Evolutionary conservation across 2,888 invertebrate species (phyloP).

Genomic region (Anthoptus insignis): DNA sequence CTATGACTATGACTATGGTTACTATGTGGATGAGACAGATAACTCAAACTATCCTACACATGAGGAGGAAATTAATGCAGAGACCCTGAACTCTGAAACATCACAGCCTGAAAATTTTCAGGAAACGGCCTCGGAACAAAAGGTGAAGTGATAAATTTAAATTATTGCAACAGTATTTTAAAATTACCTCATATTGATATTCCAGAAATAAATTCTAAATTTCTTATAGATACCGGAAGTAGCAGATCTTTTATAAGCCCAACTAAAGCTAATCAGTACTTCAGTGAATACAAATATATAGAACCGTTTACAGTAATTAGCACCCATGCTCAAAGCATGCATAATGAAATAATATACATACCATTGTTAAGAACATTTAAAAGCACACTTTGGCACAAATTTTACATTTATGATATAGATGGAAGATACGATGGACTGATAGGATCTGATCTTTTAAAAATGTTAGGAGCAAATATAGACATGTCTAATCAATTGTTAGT

Average conservation of each 20-base stretch:
- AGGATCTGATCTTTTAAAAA: background rate
- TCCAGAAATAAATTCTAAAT: background rate
- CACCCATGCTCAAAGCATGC: background rate
- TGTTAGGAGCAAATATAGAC: background rate
- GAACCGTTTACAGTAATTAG: conserved; percentile 9
- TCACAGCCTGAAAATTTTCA: too few relatives aligned
- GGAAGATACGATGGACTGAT: background rate
- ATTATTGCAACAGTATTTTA: background rate
- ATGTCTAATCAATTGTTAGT: background rate
- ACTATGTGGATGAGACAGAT: background rate
- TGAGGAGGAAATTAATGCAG: background rate
- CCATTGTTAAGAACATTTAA: background rate
- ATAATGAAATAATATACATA: background rate
- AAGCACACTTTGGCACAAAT: background rate
- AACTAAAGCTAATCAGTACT: background rate
- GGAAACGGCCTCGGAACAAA: too few relatives aligned
- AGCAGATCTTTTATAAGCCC: background rate
- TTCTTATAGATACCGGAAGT: background rate
- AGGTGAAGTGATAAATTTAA: background rate
- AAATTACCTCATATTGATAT: background rate
- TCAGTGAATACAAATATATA: background rate
- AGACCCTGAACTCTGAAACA: background rate
- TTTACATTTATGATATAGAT: conserved; percentile 25
- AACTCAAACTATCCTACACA: background rate
- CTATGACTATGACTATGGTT: background rate